phyloP scores from a whole-genome alignment of 2,113 vertebrate genomes.

The Arothron firmamentum region DNA sequence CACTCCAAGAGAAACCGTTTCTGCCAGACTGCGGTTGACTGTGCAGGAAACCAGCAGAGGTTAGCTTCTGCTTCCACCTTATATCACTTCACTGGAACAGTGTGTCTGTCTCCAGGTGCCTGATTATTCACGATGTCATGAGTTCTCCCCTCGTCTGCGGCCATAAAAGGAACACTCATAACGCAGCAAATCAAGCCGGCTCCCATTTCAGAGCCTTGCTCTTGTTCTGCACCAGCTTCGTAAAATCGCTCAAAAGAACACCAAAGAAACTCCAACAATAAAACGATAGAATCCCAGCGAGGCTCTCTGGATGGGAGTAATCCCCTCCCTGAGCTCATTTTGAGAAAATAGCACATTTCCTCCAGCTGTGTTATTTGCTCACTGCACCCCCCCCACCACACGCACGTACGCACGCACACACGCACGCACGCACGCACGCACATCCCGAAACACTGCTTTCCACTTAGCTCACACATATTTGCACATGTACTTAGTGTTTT shows the following conservation, averaged over 20 bases:
- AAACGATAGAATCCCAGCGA: constrained; percentile 25
- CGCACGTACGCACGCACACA: neutral
- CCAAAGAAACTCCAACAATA: constrained; percentile 15
- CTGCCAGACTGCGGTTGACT: neutral
- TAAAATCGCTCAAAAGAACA: constrained; percentile 16
- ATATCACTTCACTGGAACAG: constrained; percentile 7
- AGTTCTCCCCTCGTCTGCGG: neutral
- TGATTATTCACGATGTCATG: neutral
- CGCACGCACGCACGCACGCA: neutral
- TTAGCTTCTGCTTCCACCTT: neutral
- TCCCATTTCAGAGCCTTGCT: constrained; percentile 14
- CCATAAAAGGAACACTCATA: neutral
- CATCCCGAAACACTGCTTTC: neutral
- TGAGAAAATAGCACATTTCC: constrained; percentile 10
- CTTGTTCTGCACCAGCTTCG: neutral
- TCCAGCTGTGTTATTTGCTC: constrained; percentile 26
- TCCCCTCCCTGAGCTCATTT: constrained; percentile 24
- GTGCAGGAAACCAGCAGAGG: too few species aligned
- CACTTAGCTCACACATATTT: constrained; percentile 16
- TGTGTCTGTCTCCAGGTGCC: constrained; percentile 11
- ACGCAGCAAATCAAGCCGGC: neutral
- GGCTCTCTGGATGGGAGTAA: constrained; percentile 26
- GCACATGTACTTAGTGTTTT: constrained; percentile 33
- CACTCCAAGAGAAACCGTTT: neutral
- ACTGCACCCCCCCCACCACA: neutral